phyloP scores from a whole-genome alignment of 2,113 vertebrate genomes.

The Stegastes partitus region DNA sequence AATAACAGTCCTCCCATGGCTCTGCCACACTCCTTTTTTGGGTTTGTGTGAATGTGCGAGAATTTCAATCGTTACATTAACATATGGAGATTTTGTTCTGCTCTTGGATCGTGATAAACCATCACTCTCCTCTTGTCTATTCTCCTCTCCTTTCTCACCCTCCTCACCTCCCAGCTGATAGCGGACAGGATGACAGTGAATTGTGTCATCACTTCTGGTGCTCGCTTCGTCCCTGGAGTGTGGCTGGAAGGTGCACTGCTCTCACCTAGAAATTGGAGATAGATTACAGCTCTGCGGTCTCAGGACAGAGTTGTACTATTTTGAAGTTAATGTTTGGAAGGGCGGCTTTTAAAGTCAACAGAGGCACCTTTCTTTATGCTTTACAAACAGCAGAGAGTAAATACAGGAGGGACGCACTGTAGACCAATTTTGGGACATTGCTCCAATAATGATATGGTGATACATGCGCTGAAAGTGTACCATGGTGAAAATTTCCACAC shows the following conservation, averaged over 20 bases:
- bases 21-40: slow-evolving; percentile 1
- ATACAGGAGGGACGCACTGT: background rate
- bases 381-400: background rate
- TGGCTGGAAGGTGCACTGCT: slow-evolving; percentile 10
- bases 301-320: slow-evolving; percentile 17
- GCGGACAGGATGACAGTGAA: slow-evolving; percentile 17
- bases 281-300: slow-evolving; percentile 12
- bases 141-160: too few species aligned
- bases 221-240: background rate
- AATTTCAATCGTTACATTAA: slow-evolving; percentile 45
- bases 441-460: slow-evolving; percentile 37
- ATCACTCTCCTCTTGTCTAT: background rate
- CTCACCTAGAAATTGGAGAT: slow-evolving; percentile 21
- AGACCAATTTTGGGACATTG: background rate
- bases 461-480: slow-evolving; percentile 32
- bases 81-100: slow-evolving; percentile 46
- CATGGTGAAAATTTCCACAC: slow-evolving; percentile 3
- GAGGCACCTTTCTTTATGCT: background rate
- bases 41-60: slow-evolving; percentile 1
- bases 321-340: slow-evolving; percentile 6
- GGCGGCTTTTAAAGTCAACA: slow-evolving; percentile 15
- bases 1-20: slow-evolving; percentile 7
- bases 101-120: background rate
- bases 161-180: slow-evolving; percentile 1
- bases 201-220: slow-evolving; percentile 23